Percentiles rank a stretch among this genome's conserved stretches.
Evolutionary conservation across 2,888 invertebrate species (phyloP).

Genomic region (Arge pagana): DNA sequence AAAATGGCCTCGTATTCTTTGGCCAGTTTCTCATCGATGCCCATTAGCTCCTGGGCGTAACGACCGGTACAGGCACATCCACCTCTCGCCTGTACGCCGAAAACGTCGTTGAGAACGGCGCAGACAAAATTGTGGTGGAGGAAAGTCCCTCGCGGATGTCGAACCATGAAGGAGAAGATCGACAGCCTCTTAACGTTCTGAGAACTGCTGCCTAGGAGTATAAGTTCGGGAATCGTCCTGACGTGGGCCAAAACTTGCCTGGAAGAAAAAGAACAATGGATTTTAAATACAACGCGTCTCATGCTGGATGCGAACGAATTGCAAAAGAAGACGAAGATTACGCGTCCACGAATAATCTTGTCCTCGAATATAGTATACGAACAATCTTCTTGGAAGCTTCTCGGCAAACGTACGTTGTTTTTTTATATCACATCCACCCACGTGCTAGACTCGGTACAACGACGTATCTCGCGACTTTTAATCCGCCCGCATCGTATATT

Average conservation of each 20-base stretch:
- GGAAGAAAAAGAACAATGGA: constrained; percentile 47
- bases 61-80: constrained; percentile 82
- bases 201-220: constrained; percentile 74
- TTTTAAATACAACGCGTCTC: not conserved
- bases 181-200: constrained; percentile 73
- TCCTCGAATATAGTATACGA: not conserved
- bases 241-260: constrained; percentile 82
- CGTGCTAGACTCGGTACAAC: not conserved
- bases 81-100: constrained; percentile 85
- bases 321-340: not conserved
- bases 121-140: constrained; percentile 88
- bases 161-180: constrained; percentile 84
- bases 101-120: constrained; percentile 86
- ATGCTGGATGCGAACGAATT: not conserved
- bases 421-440: constrained; percentile 14
- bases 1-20: constrained; percentile 75
- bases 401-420: too few relatives aligned
- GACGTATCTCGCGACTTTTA: constrained; percentile 3
- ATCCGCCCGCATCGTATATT: not conserved
- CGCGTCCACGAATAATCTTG: too few relatives aligned
- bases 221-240: constrained; percentile 77
- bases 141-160: constrained; percentile 79
- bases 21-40: constrained; percentile 78
- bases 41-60: constrained; percentile 83
- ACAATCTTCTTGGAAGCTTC: constrained; percentile 10